These are phyloP conservation scores for Volucella inflata DNA, from an alignment of 2,888 invertebrate genomes.

Conservation along the genomic window DNA sequence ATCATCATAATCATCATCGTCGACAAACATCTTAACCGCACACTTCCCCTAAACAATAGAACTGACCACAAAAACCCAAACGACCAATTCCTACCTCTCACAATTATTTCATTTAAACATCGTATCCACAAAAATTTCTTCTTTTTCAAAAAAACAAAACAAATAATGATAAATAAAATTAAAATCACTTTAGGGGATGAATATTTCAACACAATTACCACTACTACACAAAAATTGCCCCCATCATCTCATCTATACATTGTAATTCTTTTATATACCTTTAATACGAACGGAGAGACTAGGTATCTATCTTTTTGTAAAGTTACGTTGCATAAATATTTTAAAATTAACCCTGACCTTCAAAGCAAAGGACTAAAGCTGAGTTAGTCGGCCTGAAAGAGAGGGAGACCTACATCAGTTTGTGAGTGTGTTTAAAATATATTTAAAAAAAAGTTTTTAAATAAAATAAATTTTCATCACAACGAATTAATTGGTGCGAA, in stretches of 20 bases:
- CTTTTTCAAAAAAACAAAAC: conserved; percentile 15
- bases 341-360: conserved; percentile 71
- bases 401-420: too few relatives aligned
- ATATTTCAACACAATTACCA: conserved; percentile 31
- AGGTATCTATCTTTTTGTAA: conserved; percentile 23
- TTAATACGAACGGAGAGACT: neutral
- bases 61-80: conserved; percentile 45
- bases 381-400: too few relatives aligned
- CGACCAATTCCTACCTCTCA: conserved; percentile 29
- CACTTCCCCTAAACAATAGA: neutral
- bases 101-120: conserved; percentile 60
- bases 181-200: conserved; percentile 52
- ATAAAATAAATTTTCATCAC: conserved; percentile 50
- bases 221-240: neutral
- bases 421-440: neutral
- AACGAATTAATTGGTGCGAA: conserved; percentile 74
- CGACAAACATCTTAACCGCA: neutral
- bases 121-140: conserved; percentile 36
- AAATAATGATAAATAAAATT: neutral
- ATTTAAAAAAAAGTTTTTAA: neutral
- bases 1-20: conserved; percentile 7
- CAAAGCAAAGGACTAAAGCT: conserved; percentile 29
- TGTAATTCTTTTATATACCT: neutral
- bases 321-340: conserved; percentile 46
- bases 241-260: neutral